These are phyloP conservation scores for Hycleus phaleratus DNA, from an alignment of 1,140 invertebrate genomes.

Conservation along the genomic window DNA sequence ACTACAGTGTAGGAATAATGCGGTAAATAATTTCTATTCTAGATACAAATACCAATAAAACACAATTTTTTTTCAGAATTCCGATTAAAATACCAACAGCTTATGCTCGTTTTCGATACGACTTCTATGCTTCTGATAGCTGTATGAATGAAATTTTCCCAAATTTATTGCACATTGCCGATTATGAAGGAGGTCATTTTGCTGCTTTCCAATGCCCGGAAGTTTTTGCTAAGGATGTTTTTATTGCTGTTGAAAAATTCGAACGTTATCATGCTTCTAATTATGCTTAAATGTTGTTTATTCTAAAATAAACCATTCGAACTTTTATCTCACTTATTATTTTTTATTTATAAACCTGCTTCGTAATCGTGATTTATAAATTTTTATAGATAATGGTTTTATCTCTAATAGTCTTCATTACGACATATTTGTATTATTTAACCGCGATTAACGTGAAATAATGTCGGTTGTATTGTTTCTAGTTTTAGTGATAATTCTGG, in stretches of 20 bases:
- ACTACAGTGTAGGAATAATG: slow-evolving; percentile 42
- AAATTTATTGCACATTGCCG: slow-evolving; percentile 55
- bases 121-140: slow-evolving; percentile 49
- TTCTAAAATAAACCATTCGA: no score
- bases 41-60: neutral
- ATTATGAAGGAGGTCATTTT: slow-evolving; percentile 71
- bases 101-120: slow-evolving; percentile 54
- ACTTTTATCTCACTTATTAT: no score
- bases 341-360: no score
- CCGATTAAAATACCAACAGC: slow-evolving; percentile 52
- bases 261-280: neutral
- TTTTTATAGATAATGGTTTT: neutral
- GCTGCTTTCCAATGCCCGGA: slow-evolving; percentile 70
- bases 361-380: neutral
- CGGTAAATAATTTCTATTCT: slow-evolving; percentile 35
- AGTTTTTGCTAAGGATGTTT: slow-evolving; percentile 53
- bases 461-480: no score
- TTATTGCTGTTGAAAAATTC: slow-evolving; percentile 9
- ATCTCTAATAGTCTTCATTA: neutral
- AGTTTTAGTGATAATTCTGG: no score
- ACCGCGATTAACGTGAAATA: neutral
- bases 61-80: slow-evolving; percentile 43
- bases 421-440: neutral
- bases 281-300: neutral
- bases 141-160: slow-evolving; percentile 49